A percentile compares a stretch with the other conserved stretches of the same genome.
These are phyloP conservation scores for Diplodus puntazzo DNA, from an alignment of 2,797 vertebrate genomes.

Conservation along the genomic window DNA sequence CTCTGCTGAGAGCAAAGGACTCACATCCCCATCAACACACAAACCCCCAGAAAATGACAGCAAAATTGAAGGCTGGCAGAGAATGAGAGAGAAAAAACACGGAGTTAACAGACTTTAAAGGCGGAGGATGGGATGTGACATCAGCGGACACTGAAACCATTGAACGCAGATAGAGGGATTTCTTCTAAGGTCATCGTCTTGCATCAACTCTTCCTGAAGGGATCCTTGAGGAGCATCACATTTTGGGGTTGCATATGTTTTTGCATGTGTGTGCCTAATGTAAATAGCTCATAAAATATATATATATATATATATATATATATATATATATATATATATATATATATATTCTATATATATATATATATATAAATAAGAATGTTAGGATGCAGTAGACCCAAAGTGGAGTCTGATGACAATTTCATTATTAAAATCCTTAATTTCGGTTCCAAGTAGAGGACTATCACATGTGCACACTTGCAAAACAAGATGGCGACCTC, in stretches of 20 bases:
- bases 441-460: no score
- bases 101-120: conserved; percentile 42
- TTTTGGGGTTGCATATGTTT: background rate
- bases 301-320: no score
- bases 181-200: background rate
- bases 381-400: background rate
- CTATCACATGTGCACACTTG: no score
- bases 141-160: conserved; percentile 26
- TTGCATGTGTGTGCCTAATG: background rate
- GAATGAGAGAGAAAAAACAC: conserved; percentile 32
- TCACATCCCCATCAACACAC: conserved; percentile 31
- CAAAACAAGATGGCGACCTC: no score
- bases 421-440: background rate
- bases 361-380: background rate
- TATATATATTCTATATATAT: no score
- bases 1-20: conserved; percentile 23
- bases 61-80: conserved; percentile 37
- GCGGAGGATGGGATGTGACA: conserved; percentile 17
- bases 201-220: background rate
- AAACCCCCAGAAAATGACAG: conserved; percentile 19
- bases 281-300: background rate
- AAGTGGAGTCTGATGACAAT: background rate
- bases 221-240: background rate
- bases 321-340: no score
- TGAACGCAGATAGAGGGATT: conserved; percentile 16